phyloP scores from a whole-genome alignment of 2,888 invertebrate species.

The Synergus japonicus region DNA sequence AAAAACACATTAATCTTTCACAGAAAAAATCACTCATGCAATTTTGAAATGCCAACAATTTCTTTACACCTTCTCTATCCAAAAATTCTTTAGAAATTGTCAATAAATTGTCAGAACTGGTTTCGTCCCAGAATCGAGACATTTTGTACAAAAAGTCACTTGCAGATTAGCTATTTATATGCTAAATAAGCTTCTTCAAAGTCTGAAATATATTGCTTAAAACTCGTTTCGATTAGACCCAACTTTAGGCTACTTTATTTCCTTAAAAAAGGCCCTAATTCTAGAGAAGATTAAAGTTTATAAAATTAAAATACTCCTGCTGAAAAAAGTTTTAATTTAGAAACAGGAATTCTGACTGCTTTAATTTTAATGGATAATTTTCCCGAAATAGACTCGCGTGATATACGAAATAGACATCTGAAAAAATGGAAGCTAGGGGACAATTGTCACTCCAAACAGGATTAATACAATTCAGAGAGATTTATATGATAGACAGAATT shows the following conservation, averaged over 20 bases:
- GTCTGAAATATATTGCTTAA: neutral
- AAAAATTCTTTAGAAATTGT: slow-evolving; percentile 7
- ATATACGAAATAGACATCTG: neutral
- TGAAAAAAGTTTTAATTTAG: neutral
- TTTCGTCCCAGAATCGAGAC: neutral
- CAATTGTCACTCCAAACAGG: slow-evolving; percentile 11
- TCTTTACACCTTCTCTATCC: neutral
- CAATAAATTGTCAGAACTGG: neutral
- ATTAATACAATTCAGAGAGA: slow-evolving; percentile 19
- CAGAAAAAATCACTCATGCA: too few species aligned
- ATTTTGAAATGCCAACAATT: neutral
- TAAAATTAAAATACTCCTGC: neutral
- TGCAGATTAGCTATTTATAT: slow-evolving; percentile 1
- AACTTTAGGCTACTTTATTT: neutral
- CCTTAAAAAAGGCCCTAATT: neutral
- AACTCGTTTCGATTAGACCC: neutral
- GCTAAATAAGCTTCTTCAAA: neutral
- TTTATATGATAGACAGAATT: slow-evolving; percentile 50
- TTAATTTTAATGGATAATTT: neutral
- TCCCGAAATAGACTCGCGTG: neutral
- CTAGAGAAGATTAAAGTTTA: neutral
- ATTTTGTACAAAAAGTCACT: neutral
- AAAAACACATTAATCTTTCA: neutral
- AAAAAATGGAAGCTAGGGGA: neutral
- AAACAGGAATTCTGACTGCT: too few species aligned